Base-by-base conservation (phyloP, 2,113 vertebrate genomes). In the Oncorhynchus masou region DNA sequence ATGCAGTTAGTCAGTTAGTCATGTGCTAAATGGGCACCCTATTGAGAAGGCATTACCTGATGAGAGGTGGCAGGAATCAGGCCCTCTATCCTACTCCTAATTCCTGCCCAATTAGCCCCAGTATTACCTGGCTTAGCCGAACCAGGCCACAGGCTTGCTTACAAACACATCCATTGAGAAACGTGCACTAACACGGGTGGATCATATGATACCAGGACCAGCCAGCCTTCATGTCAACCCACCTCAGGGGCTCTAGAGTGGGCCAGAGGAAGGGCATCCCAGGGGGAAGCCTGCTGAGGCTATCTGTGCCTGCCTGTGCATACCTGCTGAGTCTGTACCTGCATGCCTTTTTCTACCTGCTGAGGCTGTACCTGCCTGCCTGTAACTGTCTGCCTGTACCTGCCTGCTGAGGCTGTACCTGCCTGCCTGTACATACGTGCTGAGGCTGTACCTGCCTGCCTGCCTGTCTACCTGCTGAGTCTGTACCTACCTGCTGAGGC, bases 31-130 rank as follows among this genome's bases (percentile, higher is more conserved):
- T 49, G 66, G 25, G 3, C 79, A 12, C 31, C 22, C 54, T 57
- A 19, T 76, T 83, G 81, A 85, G 81, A 67, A 57, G 48, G 67
- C 67, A 45, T 85, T 78, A 82, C 74, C 75, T 79, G 84, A 90
- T 87, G 85, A 83, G 77, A 71, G 84, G 77, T 83, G 89, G 85
- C 88, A 88, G 85, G 85, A 89, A 92, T 90, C 90, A 86, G 82
- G 83, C 73, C 22, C 79, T 84, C 31, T 16, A 54, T 54, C 51
- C 51, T 4, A 54, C 51, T 54, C 49, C 66, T 77, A 73, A 76
- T 74, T 87, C 83, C 74, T 70, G 77, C 60, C 73, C 81, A 86
- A 89, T 92, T 91, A 88, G 79, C 9, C 68, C 2, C 57, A 78
- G 73, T 73, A 15, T 85, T 86, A 89, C 82, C 81, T 82, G 65